A percentile compares a stretch with the other conserved stretches of the same genome.
Evolutionary conservation across 2,113 vertebrate species (phyloP).

Genomic region (Rhinolophus ferrumequinum): DNA sequence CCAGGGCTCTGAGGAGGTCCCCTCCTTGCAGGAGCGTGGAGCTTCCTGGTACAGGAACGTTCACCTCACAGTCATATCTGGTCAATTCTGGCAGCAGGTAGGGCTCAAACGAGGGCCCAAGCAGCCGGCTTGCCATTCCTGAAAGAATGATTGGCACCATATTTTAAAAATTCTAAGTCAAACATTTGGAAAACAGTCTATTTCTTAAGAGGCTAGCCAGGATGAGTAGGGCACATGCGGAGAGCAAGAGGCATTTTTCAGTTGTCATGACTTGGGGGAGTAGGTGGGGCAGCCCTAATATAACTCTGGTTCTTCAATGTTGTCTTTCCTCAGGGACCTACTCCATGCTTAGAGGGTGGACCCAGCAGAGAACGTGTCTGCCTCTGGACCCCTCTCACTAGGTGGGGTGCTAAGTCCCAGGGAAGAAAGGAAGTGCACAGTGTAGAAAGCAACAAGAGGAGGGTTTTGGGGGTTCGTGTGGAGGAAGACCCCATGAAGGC

Average conservation of each 20-base stretch:
- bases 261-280: neutral
- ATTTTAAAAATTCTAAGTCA: neutral
- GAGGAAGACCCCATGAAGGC: neutral
- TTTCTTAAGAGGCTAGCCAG: neutral
- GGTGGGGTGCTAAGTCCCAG: neutral
- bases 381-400: neutral
- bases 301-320: neutral
- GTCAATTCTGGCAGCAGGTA: constrained; percentile 95
- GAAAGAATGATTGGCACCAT: constrained; percentile 36
- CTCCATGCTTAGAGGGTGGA: neutral
- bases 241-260: neutral
- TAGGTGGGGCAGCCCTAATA: neutral
- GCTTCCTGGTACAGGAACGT: constrained; percentile 93
- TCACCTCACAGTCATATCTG: constrained; percentile 98
- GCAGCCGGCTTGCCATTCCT: constrained; percentile 93
- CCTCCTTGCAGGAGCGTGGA: constrained; percentile 96
- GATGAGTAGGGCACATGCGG: neutral
- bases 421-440: accelerated
- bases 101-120: constrained; percentile 91
- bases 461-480: neutral
- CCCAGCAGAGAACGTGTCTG: neutral
- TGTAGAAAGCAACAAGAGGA: neutral
- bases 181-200: neutral
- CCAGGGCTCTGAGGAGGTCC: constrained; percentile 95
- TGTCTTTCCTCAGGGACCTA: neutral